A percentile compares a stretch with the other conserved stretches of the same genome.
These are phyloP conservation scores for Nothocercus julius DNA, from an alignment of 2,113 vertebrate species.

Conservation along the genomic window DNA sequence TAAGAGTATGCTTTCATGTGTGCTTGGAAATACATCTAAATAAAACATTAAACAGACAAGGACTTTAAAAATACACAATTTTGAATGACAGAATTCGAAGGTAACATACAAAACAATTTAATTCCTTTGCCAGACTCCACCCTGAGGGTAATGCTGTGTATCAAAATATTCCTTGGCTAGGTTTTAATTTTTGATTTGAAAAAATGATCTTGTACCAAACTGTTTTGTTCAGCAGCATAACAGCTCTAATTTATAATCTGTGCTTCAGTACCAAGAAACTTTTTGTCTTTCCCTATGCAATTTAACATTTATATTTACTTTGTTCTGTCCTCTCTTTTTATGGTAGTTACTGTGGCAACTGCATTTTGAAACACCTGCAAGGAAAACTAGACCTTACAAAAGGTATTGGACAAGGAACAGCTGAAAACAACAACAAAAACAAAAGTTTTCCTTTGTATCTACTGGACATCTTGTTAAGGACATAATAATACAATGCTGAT, in stretches of 20 bases:
- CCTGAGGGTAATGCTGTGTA: slow-evolving; percentile 35
- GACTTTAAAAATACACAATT: neutral
- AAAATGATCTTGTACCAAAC: slow-evolving; percentile 39
- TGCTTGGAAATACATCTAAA: slow-evolving; percentile 62
- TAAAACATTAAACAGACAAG: slow-evolving; percentile 54
- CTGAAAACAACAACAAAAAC: neutral
- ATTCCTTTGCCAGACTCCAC: slow-evolving; percentile 35
- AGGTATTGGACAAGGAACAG: neutral
- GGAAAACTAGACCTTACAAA: neutral
- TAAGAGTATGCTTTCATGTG: slow-evolving; percentile 66
- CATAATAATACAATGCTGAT: neutral
- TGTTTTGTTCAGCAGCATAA: slow-evolving; percentile 21
- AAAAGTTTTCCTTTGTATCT: neutral
- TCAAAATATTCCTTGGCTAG: slow-evolving; percentile 26
- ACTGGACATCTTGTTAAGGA: neutral
- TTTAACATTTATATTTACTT: slow-evolving; percentile 32
- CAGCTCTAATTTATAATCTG: slow-evolving; percentile 45
- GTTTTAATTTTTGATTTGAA: slow-evolving; percentile 55
- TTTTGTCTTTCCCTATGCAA: neutral
- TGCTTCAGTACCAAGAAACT: neutral
- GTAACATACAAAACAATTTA: slow-evolving; percentile 31
- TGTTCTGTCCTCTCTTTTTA: neutral
- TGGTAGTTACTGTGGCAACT: neutral
- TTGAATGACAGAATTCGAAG: neutral
- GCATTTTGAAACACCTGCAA: neutral